phyloP scores from a whole-genome alignment of 2,888 invertebrate species.

The Meiosimyza decipiens region DNA sequence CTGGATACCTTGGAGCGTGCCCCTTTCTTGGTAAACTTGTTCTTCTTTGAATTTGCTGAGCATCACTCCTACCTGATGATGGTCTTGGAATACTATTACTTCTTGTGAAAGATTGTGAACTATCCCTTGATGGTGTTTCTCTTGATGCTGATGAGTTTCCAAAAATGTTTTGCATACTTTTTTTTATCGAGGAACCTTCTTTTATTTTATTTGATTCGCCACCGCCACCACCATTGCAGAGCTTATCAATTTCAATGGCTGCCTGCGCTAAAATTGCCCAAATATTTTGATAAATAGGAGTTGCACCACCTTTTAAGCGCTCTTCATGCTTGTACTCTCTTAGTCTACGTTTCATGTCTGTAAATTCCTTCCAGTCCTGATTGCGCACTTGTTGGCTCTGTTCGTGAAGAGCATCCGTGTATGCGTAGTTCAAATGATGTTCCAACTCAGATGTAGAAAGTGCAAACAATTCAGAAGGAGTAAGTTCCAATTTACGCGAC shows the following conservation, averaged over 20 bases:
- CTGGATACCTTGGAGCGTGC: too few species aligned
- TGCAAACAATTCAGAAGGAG: conserved; percentile 47
- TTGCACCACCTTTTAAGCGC: conserved; percentile 36
- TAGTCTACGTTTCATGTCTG: conserved; percentile 47
- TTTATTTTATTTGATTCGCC: too few species aligned
- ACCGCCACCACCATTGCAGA: conserved; percentile 24
- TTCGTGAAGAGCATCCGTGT: conserved; percentile 20
- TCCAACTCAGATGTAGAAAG: conserved; percentile 44
- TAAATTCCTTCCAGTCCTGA: conserved; percentile 46
- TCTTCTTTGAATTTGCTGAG: too few species aligned
- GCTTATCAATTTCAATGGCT: conserved; percentile 53
- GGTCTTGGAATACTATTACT: too few species aligned
- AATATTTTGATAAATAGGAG: conserved; percentile 42
- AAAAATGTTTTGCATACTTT: too few species aligned
- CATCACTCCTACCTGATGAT: too few species aligned
- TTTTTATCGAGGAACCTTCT: too few species aligned
- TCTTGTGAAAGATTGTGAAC: too few species aligned
- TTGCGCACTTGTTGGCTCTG: conserved; percentile 33
- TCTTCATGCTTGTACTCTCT: conserved; percentile 46
- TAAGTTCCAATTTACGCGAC: conserved; percentile 47
- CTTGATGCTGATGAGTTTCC: too few species aligned
- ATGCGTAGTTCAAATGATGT: conserved; percentile 10
- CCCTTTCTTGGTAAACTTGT: too few species aligned
- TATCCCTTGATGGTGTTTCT: too few species aligned
- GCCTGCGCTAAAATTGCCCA: conserved; percentile 54